Conservation (phyloP, 2,797 vertebrate genomes). For the Tinamus major region DNA sequence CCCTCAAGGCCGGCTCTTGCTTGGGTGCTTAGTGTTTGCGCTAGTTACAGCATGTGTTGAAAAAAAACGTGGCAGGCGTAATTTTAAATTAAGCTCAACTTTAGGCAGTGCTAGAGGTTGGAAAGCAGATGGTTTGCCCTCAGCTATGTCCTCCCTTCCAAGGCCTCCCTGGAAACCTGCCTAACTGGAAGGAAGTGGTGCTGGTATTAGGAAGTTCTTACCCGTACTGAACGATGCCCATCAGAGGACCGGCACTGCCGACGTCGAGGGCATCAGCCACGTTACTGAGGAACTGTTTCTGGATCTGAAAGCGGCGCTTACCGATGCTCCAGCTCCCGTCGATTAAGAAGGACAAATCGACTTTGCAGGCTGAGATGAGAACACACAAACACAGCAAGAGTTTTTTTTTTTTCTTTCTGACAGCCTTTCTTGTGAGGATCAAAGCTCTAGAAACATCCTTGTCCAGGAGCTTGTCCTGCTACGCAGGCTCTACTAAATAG, state of each 20-base stretch:
- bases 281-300: constrained; percentile 92
- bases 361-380: constrained; percentile 87
- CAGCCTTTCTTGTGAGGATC: neutral
- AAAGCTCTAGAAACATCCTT: neutral
- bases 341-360: constrained; percentile 94
- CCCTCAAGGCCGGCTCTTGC: neutral
- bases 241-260: constrained; percentile 89
- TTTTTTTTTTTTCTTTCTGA: neutral
- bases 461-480: neutral
- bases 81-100: neutral
- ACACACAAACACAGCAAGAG: neutral
- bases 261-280: constrained; percentile 89
- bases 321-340: constrained; percentile 97
- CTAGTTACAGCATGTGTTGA: neutral
- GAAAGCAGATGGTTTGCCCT: neutral
- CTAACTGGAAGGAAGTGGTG: neutral
- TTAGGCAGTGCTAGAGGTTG: neutral
- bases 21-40: neutral
- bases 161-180: neutral
- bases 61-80: neutral
- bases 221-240: constrained; percentile 97
- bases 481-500: neutral
- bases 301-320: constrained; percentile 94
- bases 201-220: constrained; percentile 67
- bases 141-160: too few relatives aligned